Base-by-base conservation (phyloP, 2,888 invertebrate species). In the Formica aserva region DNA sequence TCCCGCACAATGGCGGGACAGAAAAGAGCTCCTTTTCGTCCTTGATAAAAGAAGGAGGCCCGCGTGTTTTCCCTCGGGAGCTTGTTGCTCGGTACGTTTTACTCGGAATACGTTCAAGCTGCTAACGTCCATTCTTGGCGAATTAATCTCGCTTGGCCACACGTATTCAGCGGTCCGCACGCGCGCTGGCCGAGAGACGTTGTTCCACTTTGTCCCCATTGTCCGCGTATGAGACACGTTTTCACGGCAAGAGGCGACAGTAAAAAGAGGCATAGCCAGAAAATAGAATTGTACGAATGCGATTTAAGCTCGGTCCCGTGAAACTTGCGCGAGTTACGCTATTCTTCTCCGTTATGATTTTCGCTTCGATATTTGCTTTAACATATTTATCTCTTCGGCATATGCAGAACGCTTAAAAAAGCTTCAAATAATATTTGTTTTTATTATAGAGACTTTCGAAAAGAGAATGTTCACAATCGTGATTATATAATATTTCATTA, bases 141-240 rank as follows among this genome's bases (percentile, higher is more conserved):
- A 69, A 84, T 90, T 88, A 90, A 88, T 88, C 83, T 86, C 86
- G 87, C 88, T 84, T 69, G 88, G 88, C 81, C 85, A 86, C 83
- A 69, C 32, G 84, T 85, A 90, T 90, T 90, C 87, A 86, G 29
- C 57, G 22, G 4, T 62, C 38, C 38, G 67, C 67, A 77, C 38
- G 69, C 55, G 77, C 38, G n/a, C 76, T 76, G 52, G 8, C 55
- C 29, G 18, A 29, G 22, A 57, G 38, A 38, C 38, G 55, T 32
- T 66, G n/a, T 66, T 66, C 52, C 26, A 65, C 26, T 38, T 77
- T 38, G 32, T 52, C 55, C 41, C 29, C 55, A 66, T 77, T 77
- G 77, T 77, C 52, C 66, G 55, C 29, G 67, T 29, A n/a, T 26
- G 29, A 66, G 52, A 29, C 66, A 29, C 41, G 29, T 55, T 77